Conservation (phyloP, 2,113 vertebrate genomes). For the Aptenodytes forsteri region DNA sequence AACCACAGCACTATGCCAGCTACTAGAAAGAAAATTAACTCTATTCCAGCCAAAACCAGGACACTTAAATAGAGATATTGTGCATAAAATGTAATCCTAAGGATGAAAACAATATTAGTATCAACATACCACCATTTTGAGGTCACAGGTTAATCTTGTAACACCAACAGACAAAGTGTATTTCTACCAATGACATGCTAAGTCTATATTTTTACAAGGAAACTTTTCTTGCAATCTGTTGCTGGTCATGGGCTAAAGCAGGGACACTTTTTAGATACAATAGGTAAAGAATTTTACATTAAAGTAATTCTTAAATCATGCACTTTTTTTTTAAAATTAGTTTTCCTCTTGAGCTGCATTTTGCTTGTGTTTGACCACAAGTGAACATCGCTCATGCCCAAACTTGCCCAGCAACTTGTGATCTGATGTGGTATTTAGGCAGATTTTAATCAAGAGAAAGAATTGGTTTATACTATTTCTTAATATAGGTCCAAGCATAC, state of each 20-base stretch:
- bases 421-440: neutral
- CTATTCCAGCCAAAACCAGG: no score
- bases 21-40: no score
- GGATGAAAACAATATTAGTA: neutral
- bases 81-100: neutral
- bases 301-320: neutral
- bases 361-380: neutral
- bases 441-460: neutral
- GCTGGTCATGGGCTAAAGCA: neutral
- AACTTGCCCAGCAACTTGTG: neutral
- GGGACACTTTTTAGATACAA: neutral
- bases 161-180: neutral
- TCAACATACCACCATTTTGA: neutral
- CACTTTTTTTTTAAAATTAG: no score
- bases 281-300: neutral
- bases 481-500: neutral
- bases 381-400: neutral
- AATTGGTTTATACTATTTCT: neutral
- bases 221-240: neutral
- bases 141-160: neutral
- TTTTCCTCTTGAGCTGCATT: neutral
- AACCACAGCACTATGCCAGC: no score
- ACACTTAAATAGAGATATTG: neutral
- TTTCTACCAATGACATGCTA: neutral
- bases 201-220: neutral